Conservation (phyloP, 1,140 invertebrate species). For the Brevipalpus yothersi region DNA sequence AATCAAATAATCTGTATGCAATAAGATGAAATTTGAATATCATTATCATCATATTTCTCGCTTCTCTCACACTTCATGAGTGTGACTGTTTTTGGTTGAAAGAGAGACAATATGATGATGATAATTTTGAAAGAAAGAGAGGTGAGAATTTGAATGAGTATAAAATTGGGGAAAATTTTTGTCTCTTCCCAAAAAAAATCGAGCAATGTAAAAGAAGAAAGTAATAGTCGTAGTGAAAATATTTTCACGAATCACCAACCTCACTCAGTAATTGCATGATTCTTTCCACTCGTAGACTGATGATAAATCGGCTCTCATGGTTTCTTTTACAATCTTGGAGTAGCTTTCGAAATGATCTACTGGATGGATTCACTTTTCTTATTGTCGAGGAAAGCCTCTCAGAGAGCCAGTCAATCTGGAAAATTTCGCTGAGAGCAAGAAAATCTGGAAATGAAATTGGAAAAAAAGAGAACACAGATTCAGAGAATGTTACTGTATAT, state of each 20-base stretch:
- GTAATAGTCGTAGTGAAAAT: neutral
- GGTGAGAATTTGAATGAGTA: no score
- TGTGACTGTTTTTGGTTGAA: no score
- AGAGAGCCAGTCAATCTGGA: neutral
- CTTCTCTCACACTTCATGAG: no score
- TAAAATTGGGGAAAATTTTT: no score
- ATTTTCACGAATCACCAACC: neutral
- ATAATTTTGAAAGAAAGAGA: no score
- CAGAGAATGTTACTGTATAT: neutral
- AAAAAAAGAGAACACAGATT: neutral
- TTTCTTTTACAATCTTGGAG: neutral
- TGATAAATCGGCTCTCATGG: neutral
- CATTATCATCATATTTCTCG: no score
- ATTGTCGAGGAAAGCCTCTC: neutral
- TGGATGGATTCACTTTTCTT: neutral
- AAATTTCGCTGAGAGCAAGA: neutral
- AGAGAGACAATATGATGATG: no score
- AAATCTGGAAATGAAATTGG: neutral
- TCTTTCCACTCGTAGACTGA: neutral
- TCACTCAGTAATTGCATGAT: neutral
- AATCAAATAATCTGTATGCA: no score
- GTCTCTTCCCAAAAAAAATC: no score
- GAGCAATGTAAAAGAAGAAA: neutral
- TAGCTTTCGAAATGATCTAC: neutral
- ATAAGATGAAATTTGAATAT: no score